phyloP scores from a whole-genome alignment of 2,797 vertebrate genomes.

The Taeniopygia guttata region DNA sequence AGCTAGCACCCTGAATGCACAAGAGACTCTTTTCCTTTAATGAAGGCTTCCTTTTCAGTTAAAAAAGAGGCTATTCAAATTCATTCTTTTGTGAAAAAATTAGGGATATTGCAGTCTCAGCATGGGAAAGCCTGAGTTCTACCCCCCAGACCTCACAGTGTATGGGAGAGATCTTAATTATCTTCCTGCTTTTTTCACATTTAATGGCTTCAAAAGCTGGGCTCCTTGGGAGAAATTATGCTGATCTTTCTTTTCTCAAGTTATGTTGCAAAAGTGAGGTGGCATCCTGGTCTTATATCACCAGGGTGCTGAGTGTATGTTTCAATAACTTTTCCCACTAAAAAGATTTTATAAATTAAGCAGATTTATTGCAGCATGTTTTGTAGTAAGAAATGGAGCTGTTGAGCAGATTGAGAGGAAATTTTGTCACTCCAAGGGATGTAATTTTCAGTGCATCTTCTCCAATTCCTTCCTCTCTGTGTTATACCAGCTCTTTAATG shows the following conservation, averaged over 20 bases:
- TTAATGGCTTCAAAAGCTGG: not conserved
- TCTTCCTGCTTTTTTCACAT: not conserved
- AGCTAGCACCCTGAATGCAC: not conserved
- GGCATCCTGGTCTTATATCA: fast-evolving
- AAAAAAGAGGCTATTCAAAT: not conserved
- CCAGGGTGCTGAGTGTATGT: not conserved
- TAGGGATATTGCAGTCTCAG: not conserved
- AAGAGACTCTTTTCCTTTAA: not conserved
- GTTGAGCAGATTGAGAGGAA: not conserved
- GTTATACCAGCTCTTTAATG: not conserved
- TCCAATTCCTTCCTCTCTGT: not conserved
- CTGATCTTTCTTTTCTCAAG: not conserved
- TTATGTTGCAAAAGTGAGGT: not conserved
- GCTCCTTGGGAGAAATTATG: not conserved
- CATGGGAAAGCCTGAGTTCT: not conserved
- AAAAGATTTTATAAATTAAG: not conserved
- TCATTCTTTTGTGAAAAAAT: not conserved
- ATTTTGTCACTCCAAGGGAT: not conserved
- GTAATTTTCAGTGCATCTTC: not conserved
- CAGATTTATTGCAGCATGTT: not conserved
- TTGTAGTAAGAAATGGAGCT: not conserved
- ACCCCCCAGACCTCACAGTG: not conserved
- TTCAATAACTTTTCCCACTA: not conserved
- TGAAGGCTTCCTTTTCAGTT: not conserved
- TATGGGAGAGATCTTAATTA: not conserved